Conservation (phyloP, 2,888 invertebrate species). For the Empis livida region DNA sequence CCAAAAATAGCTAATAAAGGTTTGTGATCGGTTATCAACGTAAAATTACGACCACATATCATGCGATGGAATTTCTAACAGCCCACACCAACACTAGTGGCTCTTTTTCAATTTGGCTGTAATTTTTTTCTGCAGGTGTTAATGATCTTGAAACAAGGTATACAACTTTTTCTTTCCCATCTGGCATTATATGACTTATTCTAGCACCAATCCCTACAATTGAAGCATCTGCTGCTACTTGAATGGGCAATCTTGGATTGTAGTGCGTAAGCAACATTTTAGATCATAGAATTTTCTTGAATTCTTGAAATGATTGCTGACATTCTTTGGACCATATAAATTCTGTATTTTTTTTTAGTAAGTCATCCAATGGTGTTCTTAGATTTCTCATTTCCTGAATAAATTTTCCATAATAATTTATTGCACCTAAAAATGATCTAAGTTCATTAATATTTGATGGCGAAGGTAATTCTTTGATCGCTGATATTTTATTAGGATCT, state of each 20-base stretch:
- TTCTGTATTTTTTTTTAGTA: conserved; percentile 5
- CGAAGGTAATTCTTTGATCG: conserved; percentile 3
- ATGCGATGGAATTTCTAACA: conserved; percentile 10
- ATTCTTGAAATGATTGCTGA: conserved; percentile 8
- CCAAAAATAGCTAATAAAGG: conserved; percentile 28
- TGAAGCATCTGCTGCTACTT: conserved; percentile 9
- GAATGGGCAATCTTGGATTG: conserved; percentile 7
- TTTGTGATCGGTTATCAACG: conserved; percentile 25
- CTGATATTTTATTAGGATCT: conserved; percentile 2
- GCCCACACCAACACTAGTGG: conserved; percentile 11
- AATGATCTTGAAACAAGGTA: conserved; percentile 8
- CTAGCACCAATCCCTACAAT: conserved; percentile 7
- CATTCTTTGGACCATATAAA: conserved; percentile 9
- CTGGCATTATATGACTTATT: conserved; percentile 9
- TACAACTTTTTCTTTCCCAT: conserved; percentile 9
- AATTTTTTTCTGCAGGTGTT: conserved; percentile 8
- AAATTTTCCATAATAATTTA: conserved; percentile 12
- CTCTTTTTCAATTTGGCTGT: conserved; percentile 9
- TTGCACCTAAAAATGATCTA: conserved; percentile 7
- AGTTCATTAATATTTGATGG: conserved; percentile 6
- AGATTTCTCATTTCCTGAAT: background rate
- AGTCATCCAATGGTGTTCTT: conserved; percentile 6
- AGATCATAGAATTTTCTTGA: conserved; percentile 11
- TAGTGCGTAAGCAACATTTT: conserved; percentile 9
- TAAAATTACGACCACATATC: conserved; percentile 10